Evolutionary conservation across 1,140 invertebrate species (phyloP), one percentile per base, ranked within the genome.

Genomic region (Druon quercuslanigerum): DNA sequence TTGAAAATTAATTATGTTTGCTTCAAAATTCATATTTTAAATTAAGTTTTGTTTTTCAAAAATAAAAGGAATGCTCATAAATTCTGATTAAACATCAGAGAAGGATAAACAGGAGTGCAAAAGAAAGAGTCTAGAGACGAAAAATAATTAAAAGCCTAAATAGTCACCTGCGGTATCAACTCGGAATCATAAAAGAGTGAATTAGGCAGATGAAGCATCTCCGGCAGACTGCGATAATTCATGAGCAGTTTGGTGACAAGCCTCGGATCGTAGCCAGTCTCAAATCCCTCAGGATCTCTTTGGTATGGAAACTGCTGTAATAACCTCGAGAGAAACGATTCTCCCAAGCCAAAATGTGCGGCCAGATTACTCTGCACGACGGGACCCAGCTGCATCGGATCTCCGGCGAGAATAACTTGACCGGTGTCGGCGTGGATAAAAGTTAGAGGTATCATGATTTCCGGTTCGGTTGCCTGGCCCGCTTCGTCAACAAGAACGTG

Each of bases 401-500:
- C 98, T 9, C 98, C 98, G 78, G 97, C 96, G 6, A 99, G 90
- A 77, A 98, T 91, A 9, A 97, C 93, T 90, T 96, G 95, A 2
- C 94, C 94, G 52, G 82, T 46, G 79, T 90, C 86, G 13, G 92
- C 81, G 78, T 92, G 92, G 72, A 91, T 88, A 33, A 91, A 87
- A 72, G 84, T 89, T 50, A 97, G 87, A 1, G 97, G 94, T 82
- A 97, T 94, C 90, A 98, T 92, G 56, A 95, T 94, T 91, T 99
- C 97, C 11, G 97, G 95, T 91, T 99, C 98, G 3, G 94, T 96
- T 7, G 96, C 95, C 87, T 98, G 97, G 0, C 97, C 97, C 70
- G 96, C 96, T 92, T 99, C 98, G 88, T 99, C 97, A 66, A 98
- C 92, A 71, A 98, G 93, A 0, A 97, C 92, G 87, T 98, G 97